These are phyloP conservation scores for Zaprionus lineosus DNA, from an alignment of 2,888 invertebrate species.

Conservation along the genomic window DNA sequence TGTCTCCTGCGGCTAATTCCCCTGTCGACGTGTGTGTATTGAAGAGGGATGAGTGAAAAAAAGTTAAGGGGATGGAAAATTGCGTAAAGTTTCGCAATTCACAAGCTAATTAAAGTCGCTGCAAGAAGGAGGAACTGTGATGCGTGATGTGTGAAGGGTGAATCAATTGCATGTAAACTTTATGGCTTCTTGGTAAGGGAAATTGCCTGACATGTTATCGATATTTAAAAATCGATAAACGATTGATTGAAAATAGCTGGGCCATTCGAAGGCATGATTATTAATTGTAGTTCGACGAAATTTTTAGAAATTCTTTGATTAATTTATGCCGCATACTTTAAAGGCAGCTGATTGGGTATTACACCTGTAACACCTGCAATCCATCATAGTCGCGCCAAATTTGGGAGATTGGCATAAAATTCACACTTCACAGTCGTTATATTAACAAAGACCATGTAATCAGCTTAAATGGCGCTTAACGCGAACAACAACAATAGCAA, in stretches of 20 bases:
- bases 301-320: too few species aligned
- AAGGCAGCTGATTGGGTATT: background rate
- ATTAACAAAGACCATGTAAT: slow-evolving; percentile 18
- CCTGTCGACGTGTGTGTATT: too few species aligned
- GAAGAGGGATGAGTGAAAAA: too few species aligned
- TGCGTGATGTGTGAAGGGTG: slow-evolving; percentile 44
- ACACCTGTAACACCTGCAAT: slow-evolving; percentile 28
- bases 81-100: background rate
- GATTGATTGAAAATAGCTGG: too few species aligned
- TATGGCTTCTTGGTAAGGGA: slow-evolving; percentile 20
- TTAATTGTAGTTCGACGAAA: too few species aligned
- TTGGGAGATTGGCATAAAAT: slow-evolving; percentile 29
- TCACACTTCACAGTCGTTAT: slow-evolving; percentile 36
- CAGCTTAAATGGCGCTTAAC: slow-evolving; percentile 46
- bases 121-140: background rate
- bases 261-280: too few species aligned
- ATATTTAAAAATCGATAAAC: too few species aligned
- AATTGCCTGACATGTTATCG: too few species aligned
- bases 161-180: slow-evolving; percentile 51
- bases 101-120: slow-evolving; percentile 48
- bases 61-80: too few species aligned
- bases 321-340: background rate
- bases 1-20: background rate
- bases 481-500: background rate
- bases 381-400: slow-evolving; percentile 34